These are phyloP conservation scores for Clavelina lepadiformis DNA, from an alignment of 23 tunicate species.

Conservation along the genomic window DNA sequence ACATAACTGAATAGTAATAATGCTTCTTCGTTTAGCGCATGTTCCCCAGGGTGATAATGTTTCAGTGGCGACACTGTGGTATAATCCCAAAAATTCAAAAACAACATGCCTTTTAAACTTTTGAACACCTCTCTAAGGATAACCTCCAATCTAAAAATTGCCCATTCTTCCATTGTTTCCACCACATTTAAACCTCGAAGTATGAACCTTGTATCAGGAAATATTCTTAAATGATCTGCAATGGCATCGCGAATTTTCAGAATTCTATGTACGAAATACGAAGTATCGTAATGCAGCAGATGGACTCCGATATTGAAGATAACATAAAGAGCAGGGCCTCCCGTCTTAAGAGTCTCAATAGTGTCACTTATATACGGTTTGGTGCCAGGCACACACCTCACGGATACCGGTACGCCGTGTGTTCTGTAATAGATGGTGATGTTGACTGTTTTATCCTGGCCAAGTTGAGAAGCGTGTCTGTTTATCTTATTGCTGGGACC, in stretches of 20 bases:
- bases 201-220: slow-evolving; percentile 14
- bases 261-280: slow-evolving; percentile 5
- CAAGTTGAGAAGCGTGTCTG: slow-evolving; percentile 31
- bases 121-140: not conserved
- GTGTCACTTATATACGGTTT: slow-evolving; percentile 47
- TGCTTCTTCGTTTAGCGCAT: slow-evolving; percentile 5
- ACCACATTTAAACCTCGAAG: slow-evolving; percentile 11
- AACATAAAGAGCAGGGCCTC: slow-evolving; percentile 19
- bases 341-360: not conserved
- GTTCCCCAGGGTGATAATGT: slow-evolving; percentile 5
- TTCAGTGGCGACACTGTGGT: slow-evolving; percentile 7
- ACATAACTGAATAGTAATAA: not conserved
- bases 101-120: slow-evolving; percentile 2
- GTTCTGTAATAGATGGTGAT: slow-evolving; percentile 30
- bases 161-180: not conserved
- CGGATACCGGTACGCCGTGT: slow-evolving; percentile 47
- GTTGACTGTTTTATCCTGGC: slow-evolving; percentile 5
- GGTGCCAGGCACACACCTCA: slow-evolving; percentile 26
- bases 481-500: slow-evolving; percentile 21
- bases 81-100: slow-evolving; percentile 18
- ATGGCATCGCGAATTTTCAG: slow-evolving; percentile 14
- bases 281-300: slow-evolving; percentile 29
- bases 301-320: slow-evolving; percentile 42
- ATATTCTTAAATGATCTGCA: not conserved
- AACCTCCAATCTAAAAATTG: slow-evolving; percentile 6